Conservation (phyloP, 2,888 invertebrate genomes). For the Aspidiotus destructor region DNA sequence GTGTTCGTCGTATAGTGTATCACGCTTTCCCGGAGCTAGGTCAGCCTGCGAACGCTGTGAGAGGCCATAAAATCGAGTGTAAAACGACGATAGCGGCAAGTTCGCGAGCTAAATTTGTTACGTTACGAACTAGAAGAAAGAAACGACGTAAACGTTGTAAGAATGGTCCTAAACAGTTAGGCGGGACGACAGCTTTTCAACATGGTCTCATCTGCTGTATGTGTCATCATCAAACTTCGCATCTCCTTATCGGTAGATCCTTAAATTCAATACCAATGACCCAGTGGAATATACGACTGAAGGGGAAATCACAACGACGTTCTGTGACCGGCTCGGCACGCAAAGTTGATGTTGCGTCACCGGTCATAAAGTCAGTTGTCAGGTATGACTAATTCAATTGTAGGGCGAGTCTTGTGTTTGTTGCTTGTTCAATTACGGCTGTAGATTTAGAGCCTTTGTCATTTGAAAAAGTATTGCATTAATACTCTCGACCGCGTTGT, state of each 20-base stretch:
- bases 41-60: not conserved
- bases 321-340: not conserved
- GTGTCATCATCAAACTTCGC: constrained; percentile 13
- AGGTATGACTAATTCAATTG: not conserved
- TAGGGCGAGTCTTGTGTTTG: too few species aligned
- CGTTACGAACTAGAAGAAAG: not conserved
- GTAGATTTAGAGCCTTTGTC: too few species aligned
- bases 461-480: too few species aligned
- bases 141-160: constrained; percentile 22
- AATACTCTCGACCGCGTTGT: too few species aligned
- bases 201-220: constrained; percentile 23
- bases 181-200: not conserved
- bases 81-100: not conserved
- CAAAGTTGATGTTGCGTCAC: not conserved
- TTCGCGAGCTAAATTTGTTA: not conserved
- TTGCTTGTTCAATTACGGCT: too few species aligned
- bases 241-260: constrained; percentile 14
- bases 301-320: not conserved
- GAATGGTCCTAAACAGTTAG: not conserved
- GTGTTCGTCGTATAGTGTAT: constrained; percentile 13
- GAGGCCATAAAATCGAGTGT: not conserved
- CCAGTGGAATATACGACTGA: constrained; percentile 20
- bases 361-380: constrained; percentile 10
- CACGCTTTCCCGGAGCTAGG: constrained; percentile 5
- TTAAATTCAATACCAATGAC: constrained; percentile 13